Evolutionary conservation across 2,888 invertebrate species (phyloP), one percentile per base, ranked within the genome.

Genomic region (Scaptomyza cyrtandrae): DNA sequence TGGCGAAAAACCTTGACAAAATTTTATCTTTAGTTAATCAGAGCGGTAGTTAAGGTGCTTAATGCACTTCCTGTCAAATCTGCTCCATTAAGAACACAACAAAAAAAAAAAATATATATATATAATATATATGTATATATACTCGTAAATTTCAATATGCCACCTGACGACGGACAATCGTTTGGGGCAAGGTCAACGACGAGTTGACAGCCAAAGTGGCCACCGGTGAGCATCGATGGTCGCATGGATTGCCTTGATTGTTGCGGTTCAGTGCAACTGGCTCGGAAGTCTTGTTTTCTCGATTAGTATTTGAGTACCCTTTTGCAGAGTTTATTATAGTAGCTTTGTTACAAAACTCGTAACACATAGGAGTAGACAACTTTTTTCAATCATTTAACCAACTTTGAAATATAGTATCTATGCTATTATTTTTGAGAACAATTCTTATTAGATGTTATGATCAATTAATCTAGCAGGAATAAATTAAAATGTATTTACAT

Each of bases 231-330:
- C 73, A 77, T 72, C 68, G 55, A 55, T 72, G 50, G 58, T 27
- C 58, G 49, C 45, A 24, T 41, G 59, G 48, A 49, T 57, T 54
- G 72, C 75, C 83, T 72, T 82, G 86, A 85, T 81, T 76, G 88
- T 82, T 87, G 60, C 76, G 81, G 88, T 87, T 81, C 88, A 85
- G 86, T 85, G 83, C 69, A 72, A 73, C 37, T 67, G 52, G 52
- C 61, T 69, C 86, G 80, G 69, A 80, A 86, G 69, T 67, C 39
- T 11, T 35, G 65, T 52, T 53, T 35, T 43, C 53, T 55, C 16
- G 33, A 16, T 16, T 54, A 37, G n/a, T 11, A 33, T 7, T 10
- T 11, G 3, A 10, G 31, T 53, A 41, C 61, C 2, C 63, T 35
- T 46, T 39, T 10, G 0, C 31, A 9, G 0, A 29, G n/a, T 13